Conservation (phyloP, 2,113 vertebrate genomes). For the Lasiurus borealis region DNA sequence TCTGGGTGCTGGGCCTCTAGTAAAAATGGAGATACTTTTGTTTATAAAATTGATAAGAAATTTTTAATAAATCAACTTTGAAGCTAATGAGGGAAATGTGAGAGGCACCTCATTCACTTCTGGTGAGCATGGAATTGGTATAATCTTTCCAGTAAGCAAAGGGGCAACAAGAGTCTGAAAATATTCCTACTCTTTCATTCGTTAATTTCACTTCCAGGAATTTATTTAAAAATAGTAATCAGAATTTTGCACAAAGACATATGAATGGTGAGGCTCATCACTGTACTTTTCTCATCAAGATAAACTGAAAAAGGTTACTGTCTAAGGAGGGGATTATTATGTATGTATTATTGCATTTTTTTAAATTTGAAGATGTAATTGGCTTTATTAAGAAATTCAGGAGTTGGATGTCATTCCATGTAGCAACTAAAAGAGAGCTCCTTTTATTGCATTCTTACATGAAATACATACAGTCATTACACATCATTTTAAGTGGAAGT, state of each 20-base stretch:
- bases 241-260: neutral
- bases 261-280: neutral
- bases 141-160: neutral
- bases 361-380: neutral
- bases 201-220: neutral
- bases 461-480: neutral
- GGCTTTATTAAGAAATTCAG: neutral
- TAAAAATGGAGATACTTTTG: neutral
- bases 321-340: neutral
- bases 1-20: too few species aligned
- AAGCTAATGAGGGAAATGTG: neutral
- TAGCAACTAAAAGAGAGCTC: neutral
- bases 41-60: neutral
- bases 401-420: neutral
- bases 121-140: neutral
- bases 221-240: neutral
- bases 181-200: neutral
- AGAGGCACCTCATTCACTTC: neutral
- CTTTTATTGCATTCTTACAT: neutral
- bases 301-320: neutral
- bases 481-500: conserved; percentile 16
- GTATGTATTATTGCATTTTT: neutral
- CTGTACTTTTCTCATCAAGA: neutral
- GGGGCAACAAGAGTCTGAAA: neutral
- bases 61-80: neutral